Evolutionary conservation across 1,140 invertebrate genomes (phyloP).

Genomic region (Temnothorax longispinosus): DNA sequence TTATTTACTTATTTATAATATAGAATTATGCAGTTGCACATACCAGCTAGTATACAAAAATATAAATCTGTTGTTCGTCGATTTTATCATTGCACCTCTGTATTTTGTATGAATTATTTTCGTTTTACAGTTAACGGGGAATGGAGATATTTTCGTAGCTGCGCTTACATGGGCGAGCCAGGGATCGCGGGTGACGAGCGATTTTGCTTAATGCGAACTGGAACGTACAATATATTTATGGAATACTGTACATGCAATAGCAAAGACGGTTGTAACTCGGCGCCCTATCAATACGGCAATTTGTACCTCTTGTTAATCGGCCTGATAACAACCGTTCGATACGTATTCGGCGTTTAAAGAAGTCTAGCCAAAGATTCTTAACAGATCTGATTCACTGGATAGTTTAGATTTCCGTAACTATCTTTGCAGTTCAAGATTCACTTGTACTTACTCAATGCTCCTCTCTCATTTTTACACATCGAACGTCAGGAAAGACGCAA

Average conservation of each 20-base stretch:
- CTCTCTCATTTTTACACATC: conserved; percentile 33
- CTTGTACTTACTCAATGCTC: conserved; percentile 65
- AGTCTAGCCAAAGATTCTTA: conserved; percentile 51
- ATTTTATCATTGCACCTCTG: not conserved
- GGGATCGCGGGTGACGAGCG: conserved; percentile 96
- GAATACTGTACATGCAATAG: conserved; percentile 97
- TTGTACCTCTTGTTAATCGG: conserved; percentile 51
- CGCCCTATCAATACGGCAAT: conserved; percentile 74
- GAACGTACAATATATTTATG: conserved; percentile 97
- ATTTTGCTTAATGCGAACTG: conserved; percentile 95
- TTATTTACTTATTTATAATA: conserved; percentile 76
- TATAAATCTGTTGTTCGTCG: not conserved
- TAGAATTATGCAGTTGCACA: not conserved
- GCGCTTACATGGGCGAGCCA: conserved; percentile 95
- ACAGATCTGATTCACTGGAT: conserved; percentile 54
- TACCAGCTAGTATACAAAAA: not conserved
- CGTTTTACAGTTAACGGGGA: conserved; percentile 92
- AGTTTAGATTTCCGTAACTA: conserved; percentile 36
- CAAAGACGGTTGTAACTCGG: conserved; percentile 95
- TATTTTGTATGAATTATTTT: conserved; percentile 55
- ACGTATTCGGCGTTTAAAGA: conserved; percentile 36
- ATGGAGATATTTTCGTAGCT: conserved; percentile 96
- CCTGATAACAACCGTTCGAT: conserved; percentile 41
- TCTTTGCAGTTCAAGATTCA: conserved; percentile 46
- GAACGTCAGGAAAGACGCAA: conserved; percentile 38